phyloP scores from a whole-genome alignment of 2,888 invertebrate genomes.

The Trichopria drosophilae region DNA sequence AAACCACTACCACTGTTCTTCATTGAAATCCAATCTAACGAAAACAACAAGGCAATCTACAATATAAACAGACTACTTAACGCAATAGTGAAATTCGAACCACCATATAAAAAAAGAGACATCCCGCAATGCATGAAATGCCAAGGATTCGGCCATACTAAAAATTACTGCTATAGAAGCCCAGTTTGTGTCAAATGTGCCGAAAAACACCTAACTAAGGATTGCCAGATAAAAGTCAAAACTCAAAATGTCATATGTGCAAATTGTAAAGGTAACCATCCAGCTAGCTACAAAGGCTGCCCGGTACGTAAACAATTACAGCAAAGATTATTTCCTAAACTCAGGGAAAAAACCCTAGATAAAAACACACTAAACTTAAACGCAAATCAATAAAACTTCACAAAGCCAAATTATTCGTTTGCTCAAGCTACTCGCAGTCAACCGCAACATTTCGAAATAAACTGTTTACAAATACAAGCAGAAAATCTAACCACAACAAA shows the following conservation, averaged over 20 bases:
- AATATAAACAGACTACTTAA: slow-evolving; percentile 29
- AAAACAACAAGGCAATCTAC: slow-evolving; percentile 37
- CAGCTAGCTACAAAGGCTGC: slow-evolving; percentile 40
- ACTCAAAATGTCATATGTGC: slow-evolving; percentile 30
- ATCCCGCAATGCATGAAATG: slow-evolving; percentile 57
- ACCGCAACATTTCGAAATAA: no score
- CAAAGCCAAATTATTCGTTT: no score
- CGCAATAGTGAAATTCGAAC: no score
- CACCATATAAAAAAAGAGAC: no score
- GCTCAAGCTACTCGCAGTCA: no score
- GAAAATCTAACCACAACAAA: neutral
- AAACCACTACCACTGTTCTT: slow-evolving; percentile 36
- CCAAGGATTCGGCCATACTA: slow-evolving; percentile 59
- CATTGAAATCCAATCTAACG: slow-evolving; percentile 35
- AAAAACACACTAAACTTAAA: slow-evolving; percentile 5
- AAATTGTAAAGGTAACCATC: slow-evolving; percentile 35
- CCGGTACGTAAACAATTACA: slow-evolving; percentile 25
- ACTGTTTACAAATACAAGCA: no score
- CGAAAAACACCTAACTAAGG: slow-evolving; percentile 53
- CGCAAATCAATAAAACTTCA: slow-evolving; percentile 9
- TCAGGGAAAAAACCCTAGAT: slow-evolving; percentile 12
- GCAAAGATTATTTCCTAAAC: slow-evolving; percentile 14
- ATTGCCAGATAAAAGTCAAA: slow-evolving; percentile 45
- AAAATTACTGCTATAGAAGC: slow-evolving; percentile 54
- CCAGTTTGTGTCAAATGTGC: slow-evolving; percentile 58